Conservation (phyloP, 2,113 vertebrate species). For the Coptodon bakossiorum region DNA sequence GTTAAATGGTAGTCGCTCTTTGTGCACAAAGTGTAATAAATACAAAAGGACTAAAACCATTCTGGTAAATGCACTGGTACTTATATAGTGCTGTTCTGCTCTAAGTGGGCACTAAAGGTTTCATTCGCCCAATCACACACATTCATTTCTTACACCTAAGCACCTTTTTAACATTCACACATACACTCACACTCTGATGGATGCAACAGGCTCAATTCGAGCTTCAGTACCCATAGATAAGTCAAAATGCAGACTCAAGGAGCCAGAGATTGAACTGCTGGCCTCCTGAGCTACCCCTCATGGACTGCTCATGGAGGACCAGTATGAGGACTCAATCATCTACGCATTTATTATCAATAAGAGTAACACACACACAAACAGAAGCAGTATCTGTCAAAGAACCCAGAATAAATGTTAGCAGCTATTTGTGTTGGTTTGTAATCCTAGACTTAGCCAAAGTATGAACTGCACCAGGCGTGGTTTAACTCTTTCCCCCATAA, state of each 20-base stretch:
- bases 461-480: neutral
- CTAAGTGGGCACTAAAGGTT: neutral
- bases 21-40: neutral
- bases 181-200: neutral
- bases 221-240: neutral
- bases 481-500: neutral
- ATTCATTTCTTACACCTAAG: neutral
- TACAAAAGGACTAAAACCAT: neutral
- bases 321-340: neutral
- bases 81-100: neutral
- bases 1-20: neutral
- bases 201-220: neutral
- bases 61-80: neutral
- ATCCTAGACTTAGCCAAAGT: neutral
- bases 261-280: neutral
- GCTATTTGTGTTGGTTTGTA: fast-evolving
- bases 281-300: neutral
- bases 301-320: neutral
- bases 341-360: neutral
- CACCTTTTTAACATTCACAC: neutral
- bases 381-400: neutral
- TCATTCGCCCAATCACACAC: neutral
- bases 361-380: neutral
- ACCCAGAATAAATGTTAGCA: neutral
- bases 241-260: neutral